Base-by-base conservation (phyloP, 2,113 vertebrate genomes). In the Takifugu bimaculatus region DNA sequence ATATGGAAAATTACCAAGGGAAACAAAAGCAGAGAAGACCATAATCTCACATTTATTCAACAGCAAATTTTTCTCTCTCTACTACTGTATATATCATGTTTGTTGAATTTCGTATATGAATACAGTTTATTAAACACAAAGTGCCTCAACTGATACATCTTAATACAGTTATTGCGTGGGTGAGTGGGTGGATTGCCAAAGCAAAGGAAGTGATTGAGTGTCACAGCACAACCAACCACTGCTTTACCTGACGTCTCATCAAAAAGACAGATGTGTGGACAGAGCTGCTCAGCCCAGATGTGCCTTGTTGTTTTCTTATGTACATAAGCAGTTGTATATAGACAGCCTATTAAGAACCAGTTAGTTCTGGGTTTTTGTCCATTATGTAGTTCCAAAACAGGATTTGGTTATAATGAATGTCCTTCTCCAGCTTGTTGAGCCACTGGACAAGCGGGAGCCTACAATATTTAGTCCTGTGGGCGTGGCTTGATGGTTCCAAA, bases 401-500 rank as follows among this genome's bases (percentile, higher is more conserved):
- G 48, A 61, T 53, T 65, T 48, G 20, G 7, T 44, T 26, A 26
- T 53, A 26, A 1, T 45, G 2, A 25, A 49, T 25, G 26, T 57
- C 48, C 26, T 4, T 56, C 6, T 53, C 47, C 29, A 35, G 63
- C 28, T 53, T 28, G 27, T 43, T 79, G 80, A 91, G 74, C 85
- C 86, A 72, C 84, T 66, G 90, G 83, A 92, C 70, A 84, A 91
- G 44, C 54, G 70, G 44, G 26, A 27, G 4, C 85, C 88, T 89
- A 79, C 78, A 85, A 92, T 60, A 87, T 79, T 90, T 88, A 89
- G 92, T 85, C 75, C 80, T 85, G 67, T 14, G 87, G 90, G 90
- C 91, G 86, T 89, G 90, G 91, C 89, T 88, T 87, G 90, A 87
- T 90, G 91, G 86, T 91, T 88, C 79, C 79, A 84, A 88, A 91